Percentiles rank a stretch among this genome's conserved stretches.
These are phyloP conservation scores for Dasyprocta punctata DNA, from an alignment of 2,113 vertebrate species.

Conservation along the genomic window DNA sequence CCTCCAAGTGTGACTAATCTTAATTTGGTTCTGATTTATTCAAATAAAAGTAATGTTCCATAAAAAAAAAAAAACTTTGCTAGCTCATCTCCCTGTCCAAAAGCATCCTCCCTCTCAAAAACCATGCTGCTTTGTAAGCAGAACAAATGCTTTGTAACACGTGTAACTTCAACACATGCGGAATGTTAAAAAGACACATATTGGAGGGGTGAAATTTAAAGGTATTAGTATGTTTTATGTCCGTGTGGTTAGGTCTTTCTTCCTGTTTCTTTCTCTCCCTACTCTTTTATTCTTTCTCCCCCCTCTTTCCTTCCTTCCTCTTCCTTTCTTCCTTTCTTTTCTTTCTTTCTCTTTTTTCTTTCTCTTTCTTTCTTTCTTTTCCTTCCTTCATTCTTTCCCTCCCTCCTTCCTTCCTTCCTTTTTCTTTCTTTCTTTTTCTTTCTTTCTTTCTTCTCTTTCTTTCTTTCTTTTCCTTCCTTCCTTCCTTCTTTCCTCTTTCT, in stretches of 20 bases:
- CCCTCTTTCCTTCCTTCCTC: background rate
- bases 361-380: too few species aligned
- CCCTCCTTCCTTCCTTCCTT: too few species aligned
- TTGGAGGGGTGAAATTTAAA: background rate
- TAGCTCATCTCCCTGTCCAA: background rate
- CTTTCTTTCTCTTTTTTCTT: too few species aligned
- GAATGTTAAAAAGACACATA: background rate
- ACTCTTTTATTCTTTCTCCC: fast-evolving
- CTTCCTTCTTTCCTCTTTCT: background rate
- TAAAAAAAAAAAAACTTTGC: background rate
- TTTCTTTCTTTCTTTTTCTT: too few species aligned
- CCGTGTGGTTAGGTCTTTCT: background rate
- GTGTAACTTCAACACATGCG: background rate
- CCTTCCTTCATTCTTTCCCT: too few species aligned
- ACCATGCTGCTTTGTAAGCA: background rate
- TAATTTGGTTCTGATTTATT: background rate
- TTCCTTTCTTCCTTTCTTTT: background rate
- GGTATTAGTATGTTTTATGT: background rate
- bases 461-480: too few species aligned
- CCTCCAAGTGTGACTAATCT: background rate
- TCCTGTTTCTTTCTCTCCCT: background rate
- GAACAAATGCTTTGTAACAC: background rate
- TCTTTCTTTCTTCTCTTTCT: too few species aligned
- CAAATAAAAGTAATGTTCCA: background rate
- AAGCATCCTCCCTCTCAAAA: background rate